These are phyloP conservation scores for Brachionichthys hirsutus DNA, from an alignment of 2,113 vertebrate species.

Conservation along the genomic window DNA sequence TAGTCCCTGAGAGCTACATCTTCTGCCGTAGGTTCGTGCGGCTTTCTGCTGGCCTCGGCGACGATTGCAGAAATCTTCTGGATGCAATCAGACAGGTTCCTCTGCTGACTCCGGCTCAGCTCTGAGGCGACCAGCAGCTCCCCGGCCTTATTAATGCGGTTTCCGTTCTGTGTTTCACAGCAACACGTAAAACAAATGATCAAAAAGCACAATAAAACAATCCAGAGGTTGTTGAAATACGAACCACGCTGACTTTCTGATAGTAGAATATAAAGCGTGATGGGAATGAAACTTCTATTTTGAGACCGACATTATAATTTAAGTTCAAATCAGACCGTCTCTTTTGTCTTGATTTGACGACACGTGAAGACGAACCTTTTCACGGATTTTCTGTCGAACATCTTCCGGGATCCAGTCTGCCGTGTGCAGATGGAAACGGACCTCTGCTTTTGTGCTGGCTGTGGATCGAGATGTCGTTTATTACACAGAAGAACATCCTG, in stretches of 20 bases:
- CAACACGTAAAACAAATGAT: background rate
- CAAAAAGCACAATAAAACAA: background rate
- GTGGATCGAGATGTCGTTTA: conserved; percentile 7
- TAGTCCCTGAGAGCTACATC: conserved; percentile 68
- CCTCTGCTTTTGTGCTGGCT: conserved; percentile 92
- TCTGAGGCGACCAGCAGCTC: conserved; percentile 90
- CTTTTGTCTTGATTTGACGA: background rate
- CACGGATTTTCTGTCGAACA: conserved; percentile 79
- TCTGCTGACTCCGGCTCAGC: conserved; percentile 88
- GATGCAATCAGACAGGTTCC: conserved; percentile 86
- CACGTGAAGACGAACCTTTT: conserved; percentile 70
- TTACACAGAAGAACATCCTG: background rate
- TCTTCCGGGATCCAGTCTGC: conserved; percentile 92
- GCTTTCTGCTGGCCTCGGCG: conserved; percentile 74
- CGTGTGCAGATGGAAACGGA: conserved; percentile 88
- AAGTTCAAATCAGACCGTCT: background rate
- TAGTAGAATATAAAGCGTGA: background rate
- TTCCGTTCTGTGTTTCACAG: conserved; percentile 79
- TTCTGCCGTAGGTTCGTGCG: conserved; percentile 77
- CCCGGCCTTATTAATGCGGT: conserved; percentile 86
- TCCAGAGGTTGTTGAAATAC: background rate
- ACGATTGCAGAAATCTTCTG: conserved; percentile 89
- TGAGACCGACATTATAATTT: background rate
- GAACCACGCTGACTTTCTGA: background rate
- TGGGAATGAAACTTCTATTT: background rate